Base-by-base conservation (phyloP, 2,888 invertebrate genomes). In the Helobdella robusta region DNA sequence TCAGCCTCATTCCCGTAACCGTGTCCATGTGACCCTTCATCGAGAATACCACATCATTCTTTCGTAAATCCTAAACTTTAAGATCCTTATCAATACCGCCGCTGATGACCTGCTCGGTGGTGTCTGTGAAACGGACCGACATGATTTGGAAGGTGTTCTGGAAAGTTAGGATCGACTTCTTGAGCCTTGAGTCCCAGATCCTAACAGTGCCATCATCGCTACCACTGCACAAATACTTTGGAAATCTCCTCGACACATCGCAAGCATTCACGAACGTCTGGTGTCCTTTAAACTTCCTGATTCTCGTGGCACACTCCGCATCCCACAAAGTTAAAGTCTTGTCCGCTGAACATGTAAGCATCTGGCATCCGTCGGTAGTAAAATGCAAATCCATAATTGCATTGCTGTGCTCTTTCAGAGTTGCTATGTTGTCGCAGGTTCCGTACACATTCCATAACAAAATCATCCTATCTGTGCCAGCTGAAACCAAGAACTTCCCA, bases 1-100 rank as follows among this genome's bases (percentile, higher is more conserved):
- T 91, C 15, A 94, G 81, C 0, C 89, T 83, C 71, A 98, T 69
- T 1, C 83, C 93, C 6, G 98, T 99, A 5, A 98, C 85, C 0
- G 95, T 92, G 76, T 99, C 98, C 0, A 89, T 87, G 74, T 99
- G 98, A 0, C 98, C 98, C 72, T 87, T 85, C 75, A 99, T 83
- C 71, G 85, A 85, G 76, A 91, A 91, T 59, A 91, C 81, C 66
- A 78, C 68, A 64, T 88, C 87, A 76, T 88, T 89, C 77, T 90
- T 92, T 64, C 97, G 83, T 52, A 94, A 83, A 79, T 99, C 98
- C 97, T 97, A 99, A 0, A 95, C 88, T 84, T 94, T 95, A 8
- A 98, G 86, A 68, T 92, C 89, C 79, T 99, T 98, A 77, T 98
- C 98, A 65, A 99, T 88, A 3, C 98, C 97, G 0, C 89, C 93